Conservation (phyloP, 30 jellyfish, hydroid and myxozoan genomes). For the Hydra vulgaris region DNA sequence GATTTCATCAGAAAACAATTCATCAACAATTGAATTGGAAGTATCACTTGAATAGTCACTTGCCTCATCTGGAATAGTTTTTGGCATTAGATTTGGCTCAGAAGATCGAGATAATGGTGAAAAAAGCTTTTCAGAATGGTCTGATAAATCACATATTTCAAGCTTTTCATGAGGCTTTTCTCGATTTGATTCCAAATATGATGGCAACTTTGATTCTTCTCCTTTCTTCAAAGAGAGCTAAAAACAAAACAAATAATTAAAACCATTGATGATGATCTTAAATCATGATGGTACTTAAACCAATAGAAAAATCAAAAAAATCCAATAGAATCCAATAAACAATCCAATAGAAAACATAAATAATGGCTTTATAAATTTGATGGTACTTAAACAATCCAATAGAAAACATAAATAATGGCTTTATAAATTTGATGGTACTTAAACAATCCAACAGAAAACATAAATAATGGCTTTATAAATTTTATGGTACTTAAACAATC, state of each 20-base stretch:
- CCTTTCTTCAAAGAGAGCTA: not conserved
- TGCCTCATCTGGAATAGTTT: not conserved
- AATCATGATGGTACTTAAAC: too few species aligned
- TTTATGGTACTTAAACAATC: too few species aligned
- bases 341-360: too few species aligned
- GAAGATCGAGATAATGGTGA: constrained; percentile 15
- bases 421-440: too few species aligned
- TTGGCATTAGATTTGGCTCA: not conserved
- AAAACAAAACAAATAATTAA: too few species aligned
- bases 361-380: too few species aligned
- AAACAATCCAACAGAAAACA: too few species aligned
- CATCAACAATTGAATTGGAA: not conserved
- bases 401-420: too few species aligned
- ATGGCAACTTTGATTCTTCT: not conserved
- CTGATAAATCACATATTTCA: not conserved
- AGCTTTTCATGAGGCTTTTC: not conserved
- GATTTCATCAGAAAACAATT: not conserved
- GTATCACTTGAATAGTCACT: not conserved
- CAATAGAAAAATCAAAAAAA: not conserved
- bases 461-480: too few species aligned
- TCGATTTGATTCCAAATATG: not conserved
- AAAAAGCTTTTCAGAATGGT: constrained; percentile 14
- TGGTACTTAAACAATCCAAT: too few species aligned
- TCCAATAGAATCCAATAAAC: too few species aligned
- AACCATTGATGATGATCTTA: too few species aligned